Conservation (phyloP, 2,888 invertebrate genomes). For the Synergus umbraculus region DNA sequence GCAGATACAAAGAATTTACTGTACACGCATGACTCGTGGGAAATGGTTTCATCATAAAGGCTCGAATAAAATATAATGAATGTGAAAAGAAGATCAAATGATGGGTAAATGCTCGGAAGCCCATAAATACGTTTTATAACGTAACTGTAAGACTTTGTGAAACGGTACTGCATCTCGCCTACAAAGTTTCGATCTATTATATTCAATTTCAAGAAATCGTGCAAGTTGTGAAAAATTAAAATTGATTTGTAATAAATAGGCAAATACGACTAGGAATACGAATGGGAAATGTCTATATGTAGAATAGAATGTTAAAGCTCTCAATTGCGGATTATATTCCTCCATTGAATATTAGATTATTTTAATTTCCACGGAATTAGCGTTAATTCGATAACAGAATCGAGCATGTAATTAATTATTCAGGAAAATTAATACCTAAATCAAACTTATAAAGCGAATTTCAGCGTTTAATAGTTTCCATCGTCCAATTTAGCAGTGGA, state of each 20-base stretch:
- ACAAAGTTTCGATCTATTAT: neutral
- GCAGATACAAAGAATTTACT: too few relatives aligned
- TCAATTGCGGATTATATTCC: neutral
- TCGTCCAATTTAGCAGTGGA: conserved; percentile 27
- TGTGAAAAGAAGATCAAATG: conserved; percentile 12
- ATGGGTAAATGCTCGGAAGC: neutral
- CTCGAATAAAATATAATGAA: too few relatives aligned
- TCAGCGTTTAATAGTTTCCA: conserved; percentile 34
- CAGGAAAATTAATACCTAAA: conserved; percentile 25
- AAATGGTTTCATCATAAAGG: too few relatives aligned
- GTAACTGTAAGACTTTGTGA: conserved; percentile 29
- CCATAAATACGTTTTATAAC: conserved; percentile 36
- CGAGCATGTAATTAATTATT: conserved; percentile 10
- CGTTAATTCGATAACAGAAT: conserved; percentile 23
- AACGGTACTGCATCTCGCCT: conserved; percentile 1
- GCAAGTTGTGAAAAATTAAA: neutral
- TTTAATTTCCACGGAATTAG: conserved; percentile 1
- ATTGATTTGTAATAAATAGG: neutral
- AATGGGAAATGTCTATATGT: neutral
- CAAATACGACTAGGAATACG: neutral
- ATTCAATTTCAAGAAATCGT: neutral
- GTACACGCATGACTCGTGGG: too few relatives aligned
- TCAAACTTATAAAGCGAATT: conserved; percentile 33
- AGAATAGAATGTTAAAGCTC: neutral
- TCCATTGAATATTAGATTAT: neutral